These are phyloP conservation scores for Ceratotherium simum DNA, from an alignment of 2,113 vertebrate genomes.

Conservation along the genomic window DNA sequence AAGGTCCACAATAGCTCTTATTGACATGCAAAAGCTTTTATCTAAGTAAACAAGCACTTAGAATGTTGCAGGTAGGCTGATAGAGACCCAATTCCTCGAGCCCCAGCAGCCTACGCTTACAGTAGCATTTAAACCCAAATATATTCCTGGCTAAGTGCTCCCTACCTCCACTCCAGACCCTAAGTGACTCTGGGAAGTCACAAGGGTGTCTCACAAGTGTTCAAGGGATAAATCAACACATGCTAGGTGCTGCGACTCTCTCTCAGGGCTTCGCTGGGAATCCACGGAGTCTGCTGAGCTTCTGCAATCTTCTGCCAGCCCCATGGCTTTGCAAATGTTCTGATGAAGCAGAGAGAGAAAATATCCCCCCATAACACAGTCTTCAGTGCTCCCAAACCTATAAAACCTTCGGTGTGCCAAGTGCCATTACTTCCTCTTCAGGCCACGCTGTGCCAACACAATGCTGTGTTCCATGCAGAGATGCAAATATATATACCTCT, in stretches of 20 bases:
- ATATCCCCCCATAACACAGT: neutral
- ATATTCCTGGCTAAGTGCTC: neutral
- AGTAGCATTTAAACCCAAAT: neutral
- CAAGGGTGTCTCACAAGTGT: neutral
- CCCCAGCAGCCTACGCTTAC: neutral
- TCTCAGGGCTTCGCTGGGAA: neutral
- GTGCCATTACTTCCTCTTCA: neutral
- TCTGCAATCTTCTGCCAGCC: neutral
- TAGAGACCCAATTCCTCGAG: neutral
- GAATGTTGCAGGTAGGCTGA: neutral
- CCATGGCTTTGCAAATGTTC: neutral
- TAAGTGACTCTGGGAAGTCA: neutral
- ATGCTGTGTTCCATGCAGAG: neutral
- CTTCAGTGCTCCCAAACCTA: neutral
- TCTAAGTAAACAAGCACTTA: neutral
- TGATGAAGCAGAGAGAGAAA: constrained; percentile 9
- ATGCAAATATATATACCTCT: neutral
- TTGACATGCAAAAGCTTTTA: neutral
- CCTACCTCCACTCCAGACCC: neutral
- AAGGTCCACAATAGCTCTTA: neutral
- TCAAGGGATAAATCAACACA: neutral
- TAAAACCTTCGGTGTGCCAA: neutral
- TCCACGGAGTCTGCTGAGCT: neutral
- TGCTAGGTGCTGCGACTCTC: neutral
- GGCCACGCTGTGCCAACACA: neutral